phyloP scores from a whole-genome alignment of 2,113 vertebrate species.

The Epinephelus fuscoguttatus region DNA sequence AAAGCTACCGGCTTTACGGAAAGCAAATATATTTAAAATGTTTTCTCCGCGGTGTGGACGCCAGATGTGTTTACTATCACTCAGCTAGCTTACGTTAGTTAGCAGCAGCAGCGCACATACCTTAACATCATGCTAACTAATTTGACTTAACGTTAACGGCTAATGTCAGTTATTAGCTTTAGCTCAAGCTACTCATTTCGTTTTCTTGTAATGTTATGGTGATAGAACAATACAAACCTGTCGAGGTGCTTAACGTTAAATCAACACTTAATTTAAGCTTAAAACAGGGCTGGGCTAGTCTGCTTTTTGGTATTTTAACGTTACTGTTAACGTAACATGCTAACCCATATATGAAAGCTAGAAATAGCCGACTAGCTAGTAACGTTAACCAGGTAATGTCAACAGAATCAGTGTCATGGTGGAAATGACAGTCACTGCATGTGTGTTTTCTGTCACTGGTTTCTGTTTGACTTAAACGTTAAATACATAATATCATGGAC shows the following conservation, averaged over 20 bases:
- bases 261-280: background rate
- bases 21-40: background rate
- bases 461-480: background rate
- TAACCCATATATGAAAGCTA: background rate
- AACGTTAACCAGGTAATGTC: background rate
- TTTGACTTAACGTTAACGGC: background rate
- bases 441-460: background rate
- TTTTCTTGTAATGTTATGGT: background rate
- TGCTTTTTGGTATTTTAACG: background rate
- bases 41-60: background rate
- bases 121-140: background rate
- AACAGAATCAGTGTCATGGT: background rate
- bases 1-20: background rate
- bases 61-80: slow-evolving; percentile 49
- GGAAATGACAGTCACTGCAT: background rate
- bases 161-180: background rate
- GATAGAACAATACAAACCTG: background rate
- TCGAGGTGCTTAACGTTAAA: slow-evolving; percentile 1
- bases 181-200: background rate
- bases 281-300: background rate
- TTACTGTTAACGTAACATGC: background rate
- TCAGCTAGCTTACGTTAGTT: slow-evolving; percentile 61
- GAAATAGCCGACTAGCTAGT: background rate
- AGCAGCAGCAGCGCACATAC: slow-evolving; percentile 37
- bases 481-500: too few species aligned